Evolutionary conservation across 1,140 invertebrate species (phyloP).

Genomic region (Triops cancriformis): DNA sequence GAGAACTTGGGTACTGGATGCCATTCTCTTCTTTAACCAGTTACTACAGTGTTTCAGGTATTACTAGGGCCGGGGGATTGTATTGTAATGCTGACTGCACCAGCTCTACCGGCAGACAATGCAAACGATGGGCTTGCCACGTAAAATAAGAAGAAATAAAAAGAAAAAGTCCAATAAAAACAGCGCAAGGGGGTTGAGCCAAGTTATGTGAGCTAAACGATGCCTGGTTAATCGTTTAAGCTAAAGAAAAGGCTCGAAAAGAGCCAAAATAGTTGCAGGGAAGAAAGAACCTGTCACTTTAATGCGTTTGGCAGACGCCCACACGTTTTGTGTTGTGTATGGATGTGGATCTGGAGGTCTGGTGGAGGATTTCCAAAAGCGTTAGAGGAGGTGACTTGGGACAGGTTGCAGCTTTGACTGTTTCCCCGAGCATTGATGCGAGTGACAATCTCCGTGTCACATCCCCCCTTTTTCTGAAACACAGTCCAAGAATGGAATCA

Average conservation of each 20-base stretch:
- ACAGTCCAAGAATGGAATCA: neutral
- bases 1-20: no score
- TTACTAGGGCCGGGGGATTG: no score
- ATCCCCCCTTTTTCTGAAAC: neutral
- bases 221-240: slow-evolving; percentile 6
- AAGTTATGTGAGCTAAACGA: neutral
- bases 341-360: neutral
- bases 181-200: neutral
- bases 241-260: neutral
- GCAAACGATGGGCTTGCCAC: neutral
- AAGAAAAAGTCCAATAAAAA: neutral
- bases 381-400: neutral
- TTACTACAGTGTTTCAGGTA: no score
- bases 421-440: neutral
- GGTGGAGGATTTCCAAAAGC: neutral
- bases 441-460: neutral
- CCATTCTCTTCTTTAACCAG: no score
- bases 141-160: neutral
- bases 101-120: no score
- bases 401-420: neutral
- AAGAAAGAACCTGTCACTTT: slow-evolving; percentile 2
- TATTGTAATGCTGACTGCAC: no score
- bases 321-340: neutral
- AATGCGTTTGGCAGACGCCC: slow-evolving; percentile 8
- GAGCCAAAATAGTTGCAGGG: neutral